Percentiles rank a stretch among this genome's conserved stretches.
Evolutionary conservation across 2,888 invertebrate genomes (phyloP).

Genomic region (Erpobdella octoculata): DNA sequence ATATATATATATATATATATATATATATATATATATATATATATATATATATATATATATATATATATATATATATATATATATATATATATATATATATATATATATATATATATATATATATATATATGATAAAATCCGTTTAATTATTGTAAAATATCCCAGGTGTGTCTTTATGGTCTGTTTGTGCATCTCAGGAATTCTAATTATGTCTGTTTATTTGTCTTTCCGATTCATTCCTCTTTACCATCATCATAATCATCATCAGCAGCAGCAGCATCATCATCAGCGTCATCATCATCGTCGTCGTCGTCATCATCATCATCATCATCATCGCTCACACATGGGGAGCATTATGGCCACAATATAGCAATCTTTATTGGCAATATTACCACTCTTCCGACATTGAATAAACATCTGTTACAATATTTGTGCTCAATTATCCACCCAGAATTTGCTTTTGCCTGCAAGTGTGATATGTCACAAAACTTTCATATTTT

Average conservation of each 20-base stretch:
- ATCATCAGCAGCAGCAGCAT: slow-evolving; percentile 5
- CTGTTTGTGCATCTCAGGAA: neutral
- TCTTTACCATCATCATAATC: neutral
- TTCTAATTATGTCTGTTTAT: neutral
- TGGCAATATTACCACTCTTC: neutral
- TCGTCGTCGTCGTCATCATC: slow-evolving; percentile 2
- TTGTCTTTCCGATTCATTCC: no score
- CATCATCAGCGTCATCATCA: slow-evolving; percentile 5
- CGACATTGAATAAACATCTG: no score
- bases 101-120: neutral
- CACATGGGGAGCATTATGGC: neutral
- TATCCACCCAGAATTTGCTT: no score
- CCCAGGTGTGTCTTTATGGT: neutral
- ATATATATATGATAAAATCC: no score
- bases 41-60: slow-evolving; percentile 8
- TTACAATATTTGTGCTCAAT: no score
- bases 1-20: slow-evolving; percentile 11
- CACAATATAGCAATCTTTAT: neutral
- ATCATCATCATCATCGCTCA: slow-evolving; percentile 1
- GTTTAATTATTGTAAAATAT: neutral
- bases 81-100: neutral
- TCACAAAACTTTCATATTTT: no score
- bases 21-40: slow-evolving; percentile 12
- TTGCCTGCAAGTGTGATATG: no score
- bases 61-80: neutral